These are phyloP conservation scores for Bubo scandiacus DNA, from an alignment of 2,113 vertebrate genomes.

Conservation along the genomic window DNA sequence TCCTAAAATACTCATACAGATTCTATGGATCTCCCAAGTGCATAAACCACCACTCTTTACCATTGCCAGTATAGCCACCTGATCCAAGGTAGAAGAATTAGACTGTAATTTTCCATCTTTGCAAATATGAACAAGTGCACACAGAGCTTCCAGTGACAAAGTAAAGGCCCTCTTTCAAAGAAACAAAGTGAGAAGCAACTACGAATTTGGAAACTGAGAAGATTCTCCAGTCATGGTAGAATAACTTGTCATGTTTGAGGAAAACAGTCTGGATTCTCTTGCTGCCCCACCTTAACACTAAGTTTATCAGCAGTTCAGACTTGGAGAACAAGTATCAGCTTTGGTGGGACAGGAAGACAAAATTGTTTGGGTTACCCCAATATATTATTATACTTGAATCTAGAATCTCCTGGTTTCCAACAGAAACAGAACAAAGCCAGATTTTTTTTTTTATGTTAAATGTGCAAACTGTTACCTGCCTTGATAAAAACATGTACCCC, in stretches of 20 bases:
- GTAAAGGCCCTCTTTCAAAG: neutral
- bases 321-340: neutral
- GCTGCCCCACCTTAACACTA: neutral
- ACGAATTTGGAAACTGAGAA: neutral
- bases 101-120: neutral
- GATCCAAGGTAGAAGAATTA: neutral
- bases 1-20: neutral
- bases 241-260: neutral
- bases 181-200: neutral
- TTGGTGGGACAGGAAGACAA: neutral
- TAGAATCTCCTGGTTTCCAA: neutral
- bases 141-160: neutral
- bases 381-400: neutral
- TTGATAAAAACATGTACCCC: neutral
- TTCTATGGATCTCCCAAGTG: neutral
- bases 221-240: neutral
- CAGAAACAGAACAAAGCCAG: neutral
- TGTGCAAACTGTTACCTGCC: neutral
- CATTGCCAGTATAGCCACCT: rapidly evolving
- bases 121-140: neutral
- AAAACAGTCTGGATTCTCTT: neutral
- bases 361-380: neutral
- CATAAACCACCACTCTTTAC: neutral
- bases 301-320: neutral
- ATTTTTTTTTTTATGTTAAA: neutral